Evolutionary conservation across 1,140 invertebrate species (phyloP), one percentile per base, ranked within the genome.

Genomic region (Lepeophtheirus salmonis): DNA sequence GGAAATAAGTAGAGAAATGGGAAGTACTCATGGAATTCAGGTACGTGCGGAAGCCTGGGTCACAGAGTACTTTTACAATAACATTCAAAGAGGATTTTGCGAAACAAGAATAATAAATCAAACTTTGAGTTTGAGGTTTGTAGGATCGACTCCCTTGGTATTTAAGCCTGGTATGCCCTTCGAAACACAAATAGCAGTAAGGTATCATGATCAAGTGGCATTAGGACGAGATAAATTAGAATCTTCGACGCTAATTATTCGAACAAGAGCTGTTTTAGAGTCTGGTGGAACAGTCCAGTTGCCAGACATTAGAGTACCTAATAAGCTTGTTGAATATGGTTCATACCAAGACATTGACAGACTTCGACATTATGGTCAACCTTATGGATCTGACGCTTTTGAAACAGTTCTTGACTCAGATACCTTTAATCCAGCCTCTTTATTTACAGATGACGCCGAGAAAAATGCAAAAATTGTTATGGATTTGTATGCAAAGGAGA

Each of bases 141-240:
- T 80, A 1, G 77, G 76, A 20, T 67, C 71, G 24, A 67, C 66
- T 48, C 72, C 76, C 1, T 66, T 73, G 48, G 69, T 76, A 23
- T 81, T 80, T 65, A 78, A 76, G 66, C 78, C 79, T 2, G 73
- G 75, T 60, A 73, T 77, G 65, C 69, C 72, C 0, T 72, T 78
- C 62, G 70, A 70, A 21, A 66, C 69, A 18, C 59, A 64, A 56
- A 50, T 65, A 17, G 60, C 65, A 13, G 64, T 65, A 14, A 62
- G 63, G 6, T 65, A 65, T 16, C 63, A 65, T 52, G 63, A 65
- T 58, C 56, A 62, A 2, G 51, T 62, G 50, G 63, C 65, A 2
- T 57, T 65, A 30, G 18, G 25, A 4, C 41, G 14, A 3, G 63
- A 65, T 48, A 60, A 63, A 20, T 56, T 65, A 2, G 22, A 50